Conservation (phyloP, 2,113 vertebrate genomes). For the Probosciger aterrimus region DNA sequence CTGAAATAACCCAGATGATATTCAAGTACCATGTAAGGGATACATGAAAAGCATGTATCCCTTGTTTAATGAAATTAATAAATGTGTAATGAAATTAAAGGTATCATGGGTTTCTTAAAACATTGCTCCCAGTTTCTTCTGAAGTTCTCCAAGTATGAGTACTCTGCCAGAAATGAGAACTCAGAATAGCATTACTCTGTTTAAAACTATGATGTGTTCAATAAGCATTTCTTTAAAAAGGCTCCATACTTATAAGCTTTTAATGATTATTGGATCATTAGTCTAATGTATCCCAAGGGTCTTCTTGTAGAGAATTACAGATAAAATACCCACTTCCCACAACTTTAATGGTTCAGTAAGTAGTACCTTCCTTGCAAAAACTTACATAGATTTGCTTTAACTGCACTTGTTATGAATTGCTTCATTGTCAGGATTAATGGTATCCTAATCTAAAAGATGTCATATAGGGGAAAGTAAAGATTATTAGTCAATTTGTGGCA, state of each 20-base stretch:
- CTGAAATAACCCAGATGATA: neutral
- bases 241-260: neutral
- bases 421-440: neutral
- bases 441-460: neutral
- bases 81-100: neutral
- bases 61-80: neutral
- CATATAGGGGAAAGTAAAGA: neutral
- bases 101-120: neutral
- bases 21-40: neutral
- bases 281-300: conserved; percentile 14
- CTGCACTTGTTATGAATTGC: neutral
- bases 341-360: neutral
- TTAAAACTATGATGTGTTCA: conserved; percentile 11
- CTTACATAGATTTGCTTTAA: neutral
- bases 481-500: neutral
- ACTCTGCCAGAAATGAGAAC: neutral
- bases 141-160: neutral
- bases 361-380: neutral
- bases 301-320: conserved; percentile 42
- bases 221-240: neutral
- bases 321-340: conserved; percentile 17
- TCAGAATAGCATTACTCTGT: neutral
- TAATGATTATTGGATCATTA: conserved; percentile 63
- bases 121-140: neutral
- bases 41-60: neutral